A percentile compares a stretch with the other conserved stretches of the same genome.
phyloP scores from a whole-genome alignment of 2,797 vertebrate genomes.

The Lagocephalus sceleratus region DNA sequence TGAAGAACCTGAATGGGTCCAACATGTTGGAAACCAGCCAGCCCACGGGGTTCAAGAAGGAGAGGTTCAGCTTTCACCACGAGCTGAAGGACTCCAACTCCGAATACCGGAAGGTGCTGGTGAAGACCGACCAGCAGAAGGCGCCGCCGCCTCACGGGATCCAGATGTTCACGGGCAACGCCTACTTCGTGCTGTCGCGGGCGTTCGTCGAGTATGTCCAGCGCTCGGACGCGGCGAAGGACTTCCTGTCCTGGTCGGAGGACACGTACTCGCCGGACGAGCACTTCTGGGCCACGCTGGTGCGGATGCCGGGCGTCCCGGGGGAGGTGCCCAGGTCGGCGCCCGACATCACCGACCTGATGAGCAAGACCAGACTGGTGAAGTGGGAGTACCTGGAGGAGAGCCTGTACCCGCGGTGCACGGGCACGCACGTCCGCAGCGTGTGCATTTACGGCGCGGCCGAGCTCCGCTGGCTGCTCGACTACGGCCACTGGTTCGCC shows the following conservation, averaged over 20 bases:
- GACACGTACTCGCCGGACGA: conserved; percentile 94
- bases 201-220: conserved; percentile 77
- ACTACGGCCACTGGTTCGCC: conserved; percentile 89
- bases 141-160: conserved; percentile 79
- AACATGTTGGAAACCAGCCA: conserved; percentile 88
- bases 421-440: conserved; percentile 83
- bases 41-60: conserved; percentile 77
- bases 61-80: conserved; percentile 81
- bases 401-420: conserved; percentile 82
- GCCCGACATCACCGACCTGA: conserved; percentile 85
- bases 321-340: conserved; percentile 78
- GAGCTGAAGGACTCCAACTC: conserved; percentile 72
- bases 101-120: conserved; percentile 76
- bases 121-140: conserved; percentile 78
- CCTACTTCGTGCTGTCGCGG: conserved; percentile 87
- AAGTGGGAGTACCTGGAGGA: conserved; percentile 90
- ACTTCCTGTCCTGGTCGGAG: conserved; percentile 88
- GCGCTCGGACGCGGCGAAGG: conserved; percentile 72
- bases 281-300: conserved; percentile 92
- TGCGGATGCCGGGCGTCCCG: conserved; percentile 83
- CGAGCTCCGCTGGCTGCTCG: conserved; percentile 87
- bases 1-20: conserved; percentile 78
- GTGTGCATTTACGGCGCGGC: conserved; percentile 88
- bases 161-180: conserved; percentile 87
- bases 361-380: conserved; percentile 89